Base-by-base conservation (phyloP, 2,888 invertebrate species). In the Trissoscelio sp. region DNA sequence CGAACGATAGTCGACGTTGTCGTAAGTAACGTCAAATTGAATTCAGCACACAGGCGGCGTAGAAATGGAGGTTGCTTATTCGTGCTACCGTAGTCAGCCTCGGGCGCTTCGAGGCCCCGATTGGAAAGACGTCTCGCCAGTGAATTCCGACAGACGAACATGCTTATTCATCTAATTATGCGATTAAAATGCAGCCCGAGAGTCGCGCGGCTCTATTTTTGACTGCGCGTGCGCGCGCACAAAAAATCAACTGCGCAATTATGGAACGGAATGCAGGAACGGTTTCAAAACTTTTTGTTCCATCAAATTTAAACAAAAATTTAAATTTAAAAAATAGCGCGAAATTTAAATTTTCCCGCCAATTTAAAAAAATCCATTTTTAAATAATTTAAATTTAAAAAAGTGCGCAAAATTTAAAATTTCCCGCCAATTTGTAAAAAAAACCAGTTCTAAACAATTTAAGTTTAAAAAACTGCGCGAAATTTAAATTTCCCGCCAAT, bases 61-160 rank as follows among this genome's bases (percentile, higher is more conserved):
- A 53, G 77, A 77, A 80, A 78, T 83, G 78, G 78, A 83, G 80
- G 83, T 77, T 82, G 79, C 66, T 55, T 39, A 72, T 82, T 79
- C 67, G 79, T 77, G 82, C 82, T 80, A 83, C 77, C 74, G 78
- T 60, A 67, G 51, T 67, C 62, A 58, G 82, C 82, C 79, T 72
- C 72, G 69, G 82, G 82, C 82, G 11, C 12, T 77, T 3, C 48
- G 79, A 79, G 77, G 75, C 79, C 75, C 64, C 79, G 72, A 79
- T 82, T 58, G 72, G 51, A 58, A 64, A 60, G 78, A 74, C 69
- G 64, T 58, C 66, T 66, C 57, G 46, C 11, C 67, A 39, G 44
- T 67, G 62, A 79, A 77, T 72, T 70, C 77, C 57, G 46, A 66
- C 60, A 64, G 39, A 57, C 77, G 67, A 74, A 70, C 67, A 80